Percentiles rank a stretch among this genome's conserved stretches.
These are phyloP conservation scores for Caenorhabditis drosophilae DNA, from an alignment of 2,888 invertebrate species.

Conservation along the genomic window DNA sequence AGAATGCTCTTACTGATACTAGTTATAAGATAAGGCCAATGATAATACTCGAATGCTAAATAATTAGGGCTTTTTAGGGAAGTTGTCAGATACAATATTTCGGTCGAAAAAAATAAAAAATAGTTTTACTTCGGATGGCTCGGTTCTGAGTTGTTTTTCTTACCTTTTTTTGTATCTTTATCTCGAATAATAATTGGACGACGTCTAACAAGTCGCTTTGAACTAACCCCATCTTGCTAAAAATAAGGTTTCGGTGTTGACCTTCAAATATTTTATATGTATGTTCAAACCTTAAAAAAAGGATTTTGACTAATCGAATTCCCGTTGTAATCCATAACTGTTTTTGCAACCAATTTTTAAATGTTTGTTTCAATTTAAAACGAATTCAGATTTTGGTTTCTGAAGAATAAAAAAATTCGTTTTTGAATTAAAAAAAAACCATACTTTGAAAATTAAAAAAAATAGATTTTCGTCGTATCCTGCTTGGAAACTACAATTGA, in stretches of 20 bases:
- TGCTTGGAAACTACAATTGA: background rate
- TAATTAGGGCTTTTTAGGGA: too few relatives aligned
- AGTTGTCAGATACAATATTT: too few relatives aligned
- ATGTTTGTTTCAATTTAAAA: background rate
- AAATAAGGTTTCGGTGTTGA: slow-evolving; percentile 7
- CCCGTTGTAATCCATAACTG: slow-evolving; percentile 29
- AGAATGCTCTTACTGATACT: too few relatives aligned
- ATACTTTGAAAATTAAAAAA: background rate
- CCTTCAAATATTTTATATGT: too few relatives aligned
- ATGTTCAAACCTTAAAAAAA: slow-evolving; percentile 26
- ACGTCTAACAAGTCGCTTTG: slow-evolving; percentile 29
- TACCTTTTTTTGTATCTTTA: slow-evolving; percentile 14
- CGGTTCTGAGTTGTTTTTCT: background rate
- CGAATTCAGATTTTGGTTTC: background rate
- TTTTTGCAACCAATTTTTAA: slow-evolving; percentile 5
- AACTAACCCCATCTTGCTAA: slow-evolving; percentile 34
- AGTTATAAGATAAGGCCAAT: too few relatives aligned
- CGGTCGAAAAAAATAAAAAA: too few relatives aligned
- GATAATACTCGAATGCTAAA: too few relatives aligned
- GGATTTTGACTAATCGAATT: slow-evolving; percentile 32
- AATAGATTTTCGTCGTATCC: background rate
- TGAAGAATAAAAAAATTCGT: background rate
- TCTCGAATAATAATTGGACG: slow-evolving; percentile 29
- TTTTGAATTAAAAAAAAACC: too few relatives aligned
- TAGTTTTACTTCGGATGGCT: too few relatives aligned